Base-by-base conservation (phyloP, 1,140 invertebrate species). In the Himalopsyche phryganea region DNA sequence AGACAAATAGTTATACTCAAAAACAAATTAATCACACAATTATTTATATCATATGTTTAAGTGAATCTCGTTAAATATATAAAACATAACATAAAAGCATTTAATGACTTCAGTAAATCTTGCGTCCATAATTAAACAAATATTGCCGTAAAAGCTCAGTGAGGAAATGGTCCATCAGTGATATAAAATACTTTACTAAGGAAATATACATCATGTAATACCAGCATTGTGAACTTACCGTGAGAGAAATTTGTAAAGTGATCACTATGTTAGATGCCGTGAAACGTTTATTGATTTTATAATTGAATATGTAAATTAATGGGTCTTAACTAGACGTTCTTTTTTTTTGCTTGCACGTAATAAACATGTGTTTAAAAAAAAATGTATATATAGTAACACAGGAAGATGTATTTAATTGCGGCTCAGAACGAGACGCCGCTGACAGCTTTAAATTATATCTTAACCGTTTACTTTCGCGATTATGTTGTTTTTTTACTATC, bases 241-340 rank as follows among this genome's bases (percentile, higher is more conserved):
- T 47, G 45, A 38, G 53, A 50, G 42, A 50, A 33, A 32, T 50
- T 42, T 36, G 41, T 58, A 42, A 52, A 47, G 45, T 50, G 18
- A 41, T 45, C 57, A 36, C 38, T 48, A 41, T 53, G 46, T 32
- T 35, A 42, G 58, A 41, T 23, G 50, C 48, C 15, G 50, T 50
- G n/a, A 19, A 54, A n/a, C 46, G 36, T 54, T 59, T 60, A 60
- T 60, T 40, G 51, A 60, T 60, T 60, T 50, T 50, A 53, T 40
- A 54, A 60, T 60, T 60, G 58, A 60, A 60, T 54, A 54, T 60
- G 58, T 42, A 50, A 60, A 60, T 60, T 50, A 54, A 60, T 60
- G 19, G 46, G 23, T 42, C 19, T 60, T 54, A 44, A 60, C 17
- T 19, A 9, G 28, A 49, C 49, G 58, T 54, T 60, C 54, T 49